Percentiles rank a stretch among this genome's conserved stretches.
phyloP scores from a whole-genome alignment of 2,797 vertebrate genomes.

The Hemibagrus guttatus region DNA sequence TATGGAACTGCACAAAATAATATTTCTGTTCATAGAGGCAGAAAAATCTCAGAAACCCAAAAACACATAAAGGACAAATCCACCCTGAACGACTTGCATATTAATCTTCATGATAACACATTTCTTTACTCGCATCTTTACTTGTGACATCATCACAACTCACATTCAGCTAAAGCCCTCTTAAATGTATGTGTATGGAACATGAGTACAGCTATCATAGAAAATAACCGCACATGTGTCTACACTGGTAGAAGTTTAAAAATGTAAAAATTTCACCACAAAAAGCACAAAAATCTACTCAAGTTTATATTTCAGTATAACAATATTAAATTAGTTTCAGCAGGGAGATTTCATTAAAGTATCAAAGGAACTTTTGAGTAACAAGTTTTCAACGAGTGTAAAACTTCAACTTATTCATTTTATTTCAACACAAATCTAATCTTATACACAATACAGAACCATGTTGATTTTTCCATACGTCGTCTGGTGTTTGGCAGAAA shows the following conservation, averaged over 20 bases:
- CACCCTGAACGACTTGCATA: neutral
- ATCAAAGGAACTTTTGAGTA: neutral
- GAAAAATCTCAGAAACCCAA: neutral
- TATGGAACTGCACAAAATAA: neutral
- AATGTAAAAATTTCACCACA: too few relatives aligned
- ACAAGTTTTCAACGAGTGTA: too few relatives aligned
- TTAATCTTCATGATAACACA: neutral
- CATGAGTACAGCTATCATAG: too few relatives aligned
- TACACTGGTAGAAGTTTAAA: too few relatives aligned
- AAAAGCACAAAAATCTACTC: too few relatives aligned
- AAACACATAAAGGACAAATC: neutral
- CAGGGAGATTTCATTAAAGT: neutral
- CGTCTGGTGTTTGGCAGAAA: neutral
- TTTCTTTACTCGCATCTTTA: neutral
- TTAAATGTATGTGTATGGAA: too few relatives aligned
- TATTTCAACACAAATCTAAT: neutral
- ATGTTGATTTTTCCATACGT: neutral
- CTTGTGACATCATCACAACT: too few relatives aligned
- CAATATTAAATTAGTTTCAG: neutral
- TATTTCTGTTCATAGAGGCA: neutral
- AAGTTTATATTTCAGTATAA: neutral
- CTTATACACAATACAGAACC: neutral
- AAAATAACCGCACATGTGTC: too few relatives aligned
- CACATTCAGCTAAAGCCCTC: too few relatives aligned
- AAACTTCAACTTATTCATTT: neutral